Percentiles rank a stretch among this genome's conserved stretches.
Conservation (phyloP, 92 coral and sea anemone species). For the Parazoanthus atlanticus region DNA sequence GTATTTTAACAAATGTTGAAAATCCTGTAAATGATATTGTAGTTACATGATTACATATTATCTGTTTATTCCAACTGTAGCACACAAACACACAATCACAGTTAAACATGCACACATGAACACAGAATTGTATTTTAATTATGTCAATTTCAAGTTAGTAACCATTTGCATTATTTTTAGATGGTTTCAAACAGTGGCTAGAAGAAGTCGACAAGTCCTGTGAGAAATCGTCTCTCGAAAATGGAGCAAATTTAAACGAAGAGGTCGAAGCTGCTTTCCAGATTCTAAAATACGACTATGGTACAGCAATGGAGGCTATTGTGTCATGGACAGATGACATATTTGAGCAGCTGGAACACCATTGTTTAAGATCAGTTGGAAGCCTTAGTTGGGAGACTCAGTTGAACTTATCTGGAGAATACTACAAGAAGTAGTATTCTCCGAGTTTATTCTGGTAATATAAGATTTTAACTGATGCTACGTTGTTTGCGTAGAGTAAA, state of each 20-base stretch:
- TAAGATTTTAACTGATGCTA: neutral
- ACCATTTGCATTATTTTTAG: neutral
- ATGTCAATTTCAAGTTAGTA: no score
- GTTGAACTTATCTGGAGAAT: neutral
- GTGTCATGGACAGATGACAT: constrained; percentile 6
- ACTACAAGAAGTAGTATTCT: neutral
- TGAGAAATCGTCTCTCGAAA: neutral
- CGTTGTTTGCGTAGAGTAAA: no score
- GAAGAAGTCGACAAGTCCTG: neutral
- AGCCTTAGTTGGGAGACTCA: neutral
- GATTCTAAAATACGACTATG: neutral
- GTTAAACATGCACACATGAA: no score
- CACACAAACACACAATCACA: no score
- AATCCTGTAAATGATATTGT: no score
- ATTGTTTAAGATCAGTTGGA: neutral
- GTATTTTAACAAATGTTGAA: no score
- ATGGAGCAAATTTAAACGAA: neutral
- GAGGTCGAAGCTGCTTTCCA: neutral
- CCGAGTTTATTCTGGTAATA: constrained; percentile 3
- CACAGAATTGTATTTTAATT: no score
- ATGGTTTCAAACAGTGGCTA: neutral
- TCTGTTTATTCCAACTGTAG: no score
- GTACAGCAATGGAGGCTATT: constrained; percentile 1
- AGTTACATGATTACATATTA: no score
- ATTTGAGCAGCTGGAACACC: neutral